Base-by-base conservation (phyloP, 2,113 vertebrate species). In the Cnemophilus loriae region DNA sequence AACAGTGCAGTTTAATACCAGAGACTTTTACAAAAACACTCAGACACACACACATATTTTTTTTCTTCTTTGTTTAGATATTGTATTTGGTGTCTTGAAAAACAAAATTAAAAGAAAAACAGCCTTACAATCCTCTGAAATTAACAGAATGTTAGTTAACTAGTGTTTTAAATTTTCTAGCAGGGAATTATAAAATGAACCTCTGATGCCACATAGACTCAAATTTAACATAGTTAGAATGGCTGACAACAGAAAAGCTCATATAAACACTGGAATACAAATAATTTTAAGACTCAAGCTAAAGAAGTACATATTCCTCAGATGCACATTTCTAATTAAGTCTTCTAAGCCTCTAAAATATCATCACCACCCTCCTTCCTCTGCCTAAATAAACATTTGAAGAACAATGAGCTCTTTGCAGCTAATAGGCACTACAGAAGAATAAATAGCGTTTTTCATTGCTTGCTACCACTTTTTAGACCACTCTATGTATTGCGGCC, bases 21-120 rank as follows among this genome's bases (percentile, higher is more conserved):
- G 3, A 59, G 4, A 21, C 6, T 87, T 81, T 49, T n/a, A 63
- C 4, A 60, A 24, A 67, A 39, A 21, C 16, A 56, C 13, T n/a
- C n/a, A n/a, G n/a, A 75, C 1, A 3, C 9, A 61, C 3, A 41
- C 6, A 26, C 1, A 16, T 2, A 21, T 41, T 37, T 50, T 46
- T 57, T 47, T 56, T 19, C n/a, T 86, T 39, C 4, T 47, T 79
- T 61, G 47, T 61, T 82, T 55, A 24, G 3, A 2, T 19, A 59
- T 46, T 37, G 10, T 32, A 24, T 88, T 59, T 64, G 3, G 4
- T 37, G 4, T 28, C 41, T 82, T 11, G 11, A n/a, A 47, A 77
- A 41, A 7, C 8, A 37, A 82, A 73, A 59, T 1, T 19, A 35
- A 79, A 78, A 53, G 6, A 19, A 68, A 69, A 47, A 4, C 7